Percentiles rank a stretch among this genome's conserved stretches.
These are phyloP conservation scores for Palythoa caribaeorum DNA, from an alignment of 92 coral and sea anemone species.

Conservation along the genomic window DNA sequence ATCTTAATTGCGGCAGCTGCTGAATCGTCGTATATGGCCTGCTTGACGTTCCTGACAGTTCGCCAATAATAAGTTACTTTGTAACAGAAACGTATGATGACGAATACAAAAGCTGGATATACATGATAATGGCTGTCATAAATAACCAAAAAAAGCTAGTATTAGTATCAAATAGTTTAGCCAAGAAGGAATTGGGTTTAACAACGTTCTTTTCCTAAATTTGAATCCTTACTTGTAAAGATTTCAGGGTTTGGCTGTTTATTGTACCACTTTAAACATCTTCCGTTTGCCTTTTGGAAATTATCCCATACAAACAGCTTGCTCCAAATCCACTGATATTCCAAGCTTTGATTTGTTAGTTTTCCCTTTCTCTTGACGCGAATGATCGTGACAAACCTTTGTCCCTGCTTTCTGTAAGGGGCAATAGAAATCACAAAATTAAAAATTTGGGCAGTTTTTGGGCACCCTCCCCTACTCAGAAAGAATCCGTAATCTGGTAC, in stretches of 20 bases:
- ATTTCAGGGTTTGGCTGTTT: constrained; percentile 46
- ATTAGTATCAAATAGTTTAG: too few relatives aligned
- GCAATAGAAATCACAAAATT: background rate
- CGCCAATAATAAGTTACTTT: too few relatives aligned
- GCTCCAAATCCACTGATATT: constrained; percentile 35
- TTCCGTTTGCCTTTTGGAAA: background rate
- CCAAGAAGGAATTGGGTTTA: too few relatives aligned
- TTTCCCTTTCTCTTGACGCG: constrained; percentile 9
- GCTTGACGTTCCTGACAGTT: too few relatives aligned
- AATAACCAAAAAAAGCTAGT: too few relatives aligned
- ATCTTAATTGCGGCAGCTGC: too few relatives aligned
- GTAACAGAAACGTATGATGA: too few relatives aligned
- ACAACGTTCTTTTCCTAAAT: background rate
- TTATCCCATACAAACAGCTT: constrained; percentile 41
- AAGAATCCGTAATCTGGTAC: background rate
- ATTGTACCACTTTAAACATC: constrained; percentile 46
- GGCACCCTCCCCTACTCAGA: background rate
- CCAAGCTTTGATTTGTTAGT: background rate
- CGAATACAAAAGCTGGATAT: too few relatives aligned
- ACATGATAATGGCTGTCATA: too few relatives aligned
- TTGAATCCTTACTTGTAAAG: constrained; percentile 20
- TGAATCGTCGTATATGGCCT: too few relatives aligned
- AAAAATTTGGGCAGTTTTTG: background rate
- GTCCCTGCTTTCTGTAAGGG: background rate
- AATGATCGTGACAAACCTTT: constrained; percentile 19